Conservation (phyloP, 2,797 vertebrate species). For the Coregonus sp. region DNA sequence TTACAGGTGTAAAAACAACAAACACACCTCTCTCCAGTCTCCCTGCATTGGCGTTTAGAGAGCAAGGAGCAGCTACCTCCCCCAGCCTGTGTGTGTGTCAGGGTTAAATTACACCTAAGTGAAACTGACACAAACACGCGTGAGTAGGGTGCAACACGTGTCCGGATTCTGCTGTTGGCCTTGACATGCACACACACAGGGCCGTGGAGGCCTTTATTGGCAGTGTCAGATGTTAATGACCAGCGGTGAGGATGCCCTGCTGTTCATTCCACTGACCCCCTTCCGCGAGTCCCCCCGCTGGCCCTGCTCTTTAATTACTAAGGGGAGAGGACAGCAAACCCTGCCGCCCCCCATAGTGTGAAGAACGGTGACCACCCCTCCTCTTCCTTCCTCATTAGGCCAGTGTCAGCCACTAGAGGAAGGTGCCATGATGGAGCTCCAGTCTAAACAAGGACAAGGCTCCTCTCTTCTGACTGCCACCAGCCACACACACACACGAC, state of each 20-base stretch:
- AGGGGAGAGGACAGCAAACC: background rate
- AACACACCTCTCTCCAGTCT: background rate
- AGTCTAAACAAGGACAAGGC: conserved; percentile 5
- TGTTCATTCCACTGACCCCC: conserved; percentile 69
- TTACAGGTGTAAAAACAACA: conserved; percentile 15
- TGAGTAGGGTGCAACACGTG: conserved; percentile 33
- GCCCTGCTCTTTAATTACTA: conserved; percentile 69
- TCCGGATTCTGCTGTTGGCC: conserved; percentile 41
- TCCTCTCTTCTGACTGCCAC: conserved; percentile 23
- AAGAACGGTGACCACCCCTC: conserved; percentile 43
- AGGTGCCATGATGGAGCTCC: conserved; percentile 44
- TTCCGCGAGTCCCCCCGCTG: conserved; percentile 29
- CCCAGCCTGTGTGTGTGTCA: conserved; percentile 10
- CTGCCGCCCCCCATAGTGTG: conserved; percentile 31
- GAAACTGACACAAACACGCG: conserved; percentile 40
- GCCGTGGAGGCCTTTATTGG: conserved; percentile 49
- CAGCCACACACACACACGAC: conserved; percentile 26
- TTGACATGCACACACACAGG: conserved; percentile 18
- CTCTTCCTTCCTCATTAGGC: conserved; percentile 70
- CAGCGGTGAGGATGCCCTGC: conserved; percentile 68
- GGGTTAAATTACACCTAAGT: conserved; percentile 17
- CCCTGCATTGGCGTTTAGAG: background rate
- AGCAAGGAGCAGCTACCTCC: background rate
- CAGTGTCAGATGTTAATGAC: conserved; percentile 68
- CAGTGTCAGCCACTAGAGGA: conserved; percentile 62